phyloP scores from a whole-genome alignment of 2,113 vertebrate species.

The Cardinalis cardinalis region DNA sequence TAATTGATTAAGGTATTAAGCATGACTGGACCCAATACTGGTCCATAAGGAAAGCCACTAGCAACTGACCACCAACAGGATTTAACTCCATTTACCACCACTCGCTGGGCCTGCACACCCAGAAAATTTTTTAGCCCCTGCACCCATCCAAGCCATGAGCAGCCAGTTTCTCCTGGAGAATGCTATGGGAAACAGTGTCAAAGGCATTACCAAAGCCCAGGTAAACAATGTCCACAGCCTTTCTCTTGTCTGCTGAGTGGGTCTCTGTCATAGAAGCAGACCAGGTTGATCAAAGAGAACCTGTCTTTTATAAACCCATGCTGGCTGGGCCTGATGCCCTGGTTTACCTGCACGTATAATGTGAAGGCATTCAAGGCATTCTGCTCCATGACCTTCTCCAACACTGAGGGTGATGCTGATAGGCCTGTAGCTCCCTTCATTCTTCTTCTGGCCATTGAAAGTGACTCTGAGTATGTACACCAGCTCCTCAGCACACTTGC shows the following conservation, averaged over 20 bases:
- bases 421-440: not conserved
- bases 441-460: not conserved
- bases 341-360: not conserved
- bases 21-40: not conserved
- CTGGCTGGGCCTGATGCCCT: not conserved
- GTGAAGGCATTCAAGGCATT: not conserved
- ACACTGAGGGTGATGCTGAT: not conserved
- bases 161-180: not conserved
- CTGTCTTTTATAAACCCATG: not conserved
- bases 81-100: not conserved
- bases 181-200: not conserved
- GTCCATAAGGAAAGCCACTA: not conserved
- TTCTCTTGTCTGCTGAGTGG: not conserved
- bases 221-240: not conserved
- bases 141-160: rapidly evolving
- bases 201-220: not conserved
- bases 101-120: too few species aligned
- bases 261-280: not conserved
- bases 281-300: not conserved
- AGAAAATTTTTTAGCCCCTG: not conserved
- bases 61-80: too few species aligned
- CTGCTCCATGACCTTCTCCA: not conserved
- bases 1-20: not conserved
- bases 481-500: not conserved
- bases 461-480: rapidly evolving